Percentiles rank a stretch among this genome's conserved stretches.
Evolutionary conservation across 1,140 invertebrate species (phyloP).

Genomic region (Teleopsis dalmanni): DNA sequence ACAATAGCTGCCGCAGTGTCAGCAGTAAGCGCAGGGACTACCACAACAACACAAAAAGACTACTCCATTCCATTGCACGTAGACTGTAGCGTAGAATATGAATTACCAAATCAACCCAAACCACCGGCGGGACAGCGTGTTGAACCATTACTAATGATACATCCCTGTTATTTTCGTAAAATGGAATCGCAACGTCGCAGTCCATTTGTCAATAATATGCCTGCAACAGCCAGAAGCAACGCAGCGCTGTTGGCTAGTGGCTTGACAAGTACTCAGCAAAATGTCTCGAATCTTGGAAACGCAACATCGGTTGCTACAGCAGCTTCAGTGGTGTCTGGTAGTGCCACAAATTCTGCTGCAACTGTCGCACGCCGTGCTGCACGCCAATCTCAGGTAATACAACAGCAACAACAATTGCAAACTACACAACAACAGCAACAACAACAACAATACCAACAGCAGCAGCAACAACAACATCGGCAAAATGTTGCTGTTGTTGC

Average conservation of each 20-base stretch:
- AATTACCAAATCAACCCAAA: slow-evolving; percentile 71
- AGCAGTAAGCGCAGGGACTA: background rate
- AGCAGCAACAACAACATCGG: slow-evolving; percentile 32
- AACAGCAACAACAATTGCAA: slow-evolving; percentile 34
- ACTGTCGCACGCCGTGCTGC: slow-evolving; percentile 21
- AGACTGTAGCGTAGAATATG: slow-evolving; percentile 78
- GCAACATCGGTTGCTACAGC: background rate
- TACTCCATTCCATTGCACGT: slow-evolving; percentile 72
- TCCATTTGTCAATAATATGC: slow-evolving; percentile 66
- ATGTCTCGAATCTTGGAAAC: background rate
- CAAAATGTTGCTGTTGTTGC: no score
- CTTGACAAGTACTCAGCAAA: background rate
- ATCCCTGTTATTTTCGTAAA: slow-evolving; percentile 75
- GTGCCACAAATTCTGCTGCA: slow-evolving; percentile 19
- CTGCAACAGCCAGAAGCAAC: slow-evolving; percentile 37
- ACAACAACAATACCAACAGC: slow-evolving; percentile 22
- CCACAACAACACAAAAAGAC: slow-evolving; percentile 51
- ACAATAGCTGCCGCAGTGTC: background rate
- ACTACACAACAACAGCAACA: slow-evolving; percentile 25
- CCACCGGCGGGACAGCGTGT: slow-evolving; percentile 65
- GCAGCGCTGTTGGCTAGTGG: slow-evolving; percentile 20
- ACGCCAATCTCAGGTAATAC: slow-evolving; percentile 26
- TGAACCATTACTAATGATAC: slow-evolving; percentile 74
- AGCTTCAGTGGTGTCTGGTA: background rate
- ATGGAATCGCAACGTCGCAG: slow-evolving; percentile 67